Evolutionary conservation across 64 coral and sea anemone species (phyloP), one percentile per base, ranked within the genome.

Genomic region (Dendrophyllia cribrosa): DNA sequence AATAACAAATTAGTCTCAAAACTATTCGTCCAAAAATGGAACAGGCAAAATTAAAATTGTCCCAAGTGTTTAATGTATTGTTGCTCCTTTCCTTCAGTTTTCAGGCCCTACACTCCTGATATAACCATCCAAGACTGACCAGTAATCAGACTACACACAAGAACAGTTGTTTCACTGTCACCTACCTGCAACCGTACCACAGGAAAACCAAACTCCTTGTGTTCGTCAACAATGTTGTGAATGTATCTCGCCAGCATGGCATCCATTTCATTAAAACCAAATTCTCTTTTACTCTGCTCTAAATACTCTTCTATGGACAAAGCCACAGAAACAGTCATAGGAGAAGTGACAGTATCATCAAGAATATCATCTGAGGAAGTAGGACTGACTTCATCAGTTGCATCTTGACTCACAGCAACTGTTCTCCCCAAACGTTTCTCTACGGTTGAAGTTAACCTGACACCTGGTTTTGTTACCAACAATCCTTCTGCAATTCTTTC

Each of bases 281-380:
- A 50, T 5, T 67, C 80, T 68, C 7, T 49, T 45, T 50, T 84
- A 44, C 17, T 84, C 19, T 51, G 45, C 8, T 67, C 45, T 20
- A 84, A 5, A 47, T 84, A 84, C 19, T 68, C 61, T 13, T 84
- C 62, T 65, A 84, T 67, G 50, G 80, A 84, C 9, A 67, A 10
- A 4, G 17, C 62, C 44, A 4, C 19, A 26, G 80, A 51, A 23
- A 84, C 6, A 67, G 50, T 63, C 0, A 68, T 61, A 66, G 80
- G 80, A 23, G 43, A 84, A 51, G 80, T 84, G 26, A 64, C 11
- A 51, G 16, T 51, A 23, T n/a, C 34, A 22, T 43, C 50, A 23
- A 16, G 20, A 17, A 4, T 6, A 0, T 82, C 15, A 64, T 43
- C 34, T 43, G 9, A 43, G 12, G 43, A 59, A 11, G 53, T 24